phyloP scores from a whole-genome alignment of 2,888 invertebrate genomes.

The Andricus quercusramuli region DNA sequence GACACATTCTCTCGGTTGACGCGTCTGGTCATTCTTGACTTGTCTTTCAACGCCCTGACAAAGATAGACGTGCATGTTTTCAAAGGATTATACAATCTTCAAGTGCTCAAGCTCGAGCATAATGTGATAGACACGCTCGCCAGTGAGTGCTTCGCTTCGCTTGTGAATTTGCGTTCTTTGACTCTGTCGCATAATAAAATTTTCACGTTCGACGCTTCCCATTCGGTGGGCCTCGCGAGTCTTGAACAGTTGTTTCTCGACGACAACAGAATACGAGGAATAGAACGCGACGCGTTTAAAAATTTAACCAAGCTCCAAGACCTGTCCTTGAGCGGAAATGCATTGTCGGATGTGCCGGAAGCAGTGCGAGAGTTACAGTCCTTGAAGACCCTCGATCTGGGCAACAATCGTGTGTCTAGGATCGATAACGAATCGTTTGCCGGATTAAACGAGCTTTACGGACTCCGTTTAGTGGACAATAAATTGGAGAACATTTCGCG shows the following conservation, averaged over 20 bases:
- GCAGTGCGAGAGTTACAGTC: conserved; percentile 86
- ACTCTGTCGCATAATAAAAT: conserved; percentile 87
- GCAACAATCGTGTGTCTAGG: conserved; percentile 88
- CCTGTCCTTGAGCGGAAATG: conserved; percentile 87
- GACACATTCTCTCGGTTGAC: conserved; percentile 88
- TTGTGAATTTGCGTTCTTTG: conserved; percentile 88
- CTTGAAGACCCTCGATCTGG: conserved; percentile 89
- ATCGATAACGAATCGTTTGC: conserved; percentile 87
- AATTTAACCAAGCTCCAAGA: conserved; percentile 88
- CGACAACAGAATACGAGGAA: conserved; percentile 85
- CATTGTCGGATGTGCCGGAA: conserved; percentile 85
- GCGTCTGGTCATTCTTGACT: conserved; percentile 86
- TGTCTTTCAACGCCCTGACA: conserved; percentile 86
- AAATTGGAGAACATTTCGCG: conserved; percentile 87
- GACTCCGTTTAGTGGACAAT: conserved; percentile 89
- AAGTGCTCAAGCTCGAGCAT: conserved; percentile 87
- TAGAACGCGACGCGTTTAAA: conserved; percentile 86
- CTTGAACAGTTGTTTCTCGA: conserved; percentile 87
- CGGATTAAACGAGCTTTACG: conserved; percentile 87
- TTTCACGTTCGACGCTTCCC: conserved; percentile 84
- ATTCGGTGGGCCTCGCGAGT: conserved; percentile 87
- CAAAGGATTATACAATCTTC: conserved; percentile 87
- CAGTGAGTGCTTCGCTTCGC: conserved; percentile 87
- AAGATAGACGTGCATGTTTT: conserved; percentile 87
- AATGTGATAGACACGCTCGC: conserved; percentile 86